phyloP scores from a whole-genome alignment of 2,888 invertebrate genomes.

The Odontomyia ornata region DNA sequence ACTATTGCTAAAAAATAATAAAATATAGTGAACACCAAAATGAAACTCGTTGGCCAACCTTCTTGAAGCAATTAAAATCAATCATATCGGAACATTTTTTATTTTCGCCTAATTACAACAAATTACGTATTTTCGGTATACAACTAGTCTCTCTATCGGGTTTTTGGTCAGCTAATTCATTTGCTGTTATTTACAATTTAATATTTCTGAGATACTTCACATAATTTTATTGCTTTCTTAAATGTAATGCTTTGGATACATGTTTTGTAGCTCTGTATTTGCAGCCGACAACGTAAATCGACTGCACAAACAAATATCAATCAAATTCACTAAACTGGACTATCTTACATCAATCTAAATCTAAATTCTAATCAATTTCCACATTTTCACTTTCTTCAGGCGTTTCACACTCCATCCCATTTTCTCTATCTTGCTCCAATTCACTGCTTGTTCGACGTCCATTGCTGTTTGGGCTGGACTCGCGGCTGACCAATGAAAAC shows the following conservation, averaged over 20 bases:
- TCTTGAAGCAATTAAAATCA: no score
- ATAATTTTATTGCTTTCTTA: background rate
- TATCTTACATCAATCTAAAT: background rate
- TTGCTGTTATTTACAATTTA: background rate
- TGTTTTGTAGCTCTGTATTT: no score
- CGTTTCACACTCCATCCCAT: slow-evolving; percentile 51
- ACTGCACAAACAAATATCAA: background rate
- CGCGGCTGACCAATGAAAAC: slow-evolving; percentile 46
- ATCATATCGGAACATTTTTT: no score
- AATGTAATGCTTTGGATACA: background rate
- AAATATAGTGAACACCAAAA: no score
- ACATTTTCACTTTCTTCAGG: slow-evolving; percentile 62
- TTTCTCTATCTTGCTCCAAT: background rate
- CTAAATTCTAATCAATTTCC: slow-evolving; percentile 60
- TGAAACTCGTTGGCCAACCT: no score
- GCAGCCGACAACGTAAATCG: no score
- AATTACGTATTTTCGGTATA: slow-evolving; percentile 40
- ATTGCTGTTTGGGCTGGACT: slow-evolving; percentile 45
- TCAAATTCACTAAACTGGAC: background rate
- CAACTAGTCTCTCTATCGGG: background rate
- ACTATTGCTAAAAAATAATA: no score
- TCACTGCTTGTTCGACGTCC: slow-evolving; percentile 28
- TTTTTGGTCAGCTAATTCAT: no score
- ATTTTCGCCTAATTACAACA: slow-evolving; percentile 27
- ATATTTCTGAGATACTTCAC: background rate